A percentile compares a stretch with the other conserved stretches of the same genome.
Conservation (phyloP, 2,888 invertebrate species). For the Acanthosepion esculentum region DNA sequence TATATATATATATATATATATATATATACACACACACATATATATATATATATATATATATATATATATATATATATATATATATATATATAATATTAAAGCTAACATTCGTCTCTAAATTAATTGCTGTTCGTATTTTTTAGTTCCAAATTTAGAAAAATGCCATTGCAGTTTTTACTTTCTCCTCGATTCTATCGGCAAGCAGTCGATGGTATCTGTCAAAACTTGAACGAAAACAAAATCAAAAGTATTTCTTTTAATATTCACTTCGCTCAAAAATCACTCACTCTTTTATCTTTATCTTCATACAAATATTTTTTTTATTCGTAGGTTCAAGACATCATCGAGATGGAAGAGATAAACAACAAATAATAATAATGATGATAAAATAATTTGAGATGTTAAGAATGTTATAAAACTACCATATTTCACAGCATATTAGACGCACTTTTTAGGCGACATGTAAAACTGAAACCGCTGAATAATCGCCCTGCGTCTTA, state of each 20-base stretch:
- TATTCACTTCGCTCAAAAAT: not conserved
- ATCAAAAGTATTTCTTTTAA: not conserved
- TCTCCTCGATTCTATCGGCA: not conserved
- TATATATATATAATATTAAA: not conserved
- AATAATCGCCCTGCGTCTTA: too few relatives aligned
- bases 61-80: not conserved
- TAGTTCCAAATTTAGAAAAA: not conserved
- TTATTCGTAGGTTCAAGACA: not conserved
- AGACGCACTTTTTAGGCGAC: not conserved
- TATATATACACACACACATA: fast-evolving
- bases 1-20: too few relatives aligned
- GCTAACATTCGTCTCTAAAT: not conserved
- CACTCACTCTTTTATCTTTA: not conserved
- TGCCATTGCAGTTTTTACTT: not conserved
- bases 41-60: too few relatives aligned
- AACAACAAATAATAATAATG: not conserved
- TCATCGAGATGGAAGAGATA: not conserved
- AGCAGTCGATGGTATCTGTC: not conserved
- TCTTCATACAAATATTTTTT: not conserved
- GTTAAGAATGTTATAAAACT: not conserved
- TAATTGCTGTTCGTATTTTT: not conserved
- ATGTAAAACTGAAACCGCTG: not conserved
- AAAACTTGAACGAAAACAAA: not conserved
- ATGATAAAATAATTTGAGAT: not conserved
- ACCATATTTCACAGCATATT: too few relatives aligned